Evolutionary conservation across 1,140 invertebrate species (phyloP), one percentile per base, ranked within the genome.

Genomic region (Aphelenchoides besseyi): DNA sequence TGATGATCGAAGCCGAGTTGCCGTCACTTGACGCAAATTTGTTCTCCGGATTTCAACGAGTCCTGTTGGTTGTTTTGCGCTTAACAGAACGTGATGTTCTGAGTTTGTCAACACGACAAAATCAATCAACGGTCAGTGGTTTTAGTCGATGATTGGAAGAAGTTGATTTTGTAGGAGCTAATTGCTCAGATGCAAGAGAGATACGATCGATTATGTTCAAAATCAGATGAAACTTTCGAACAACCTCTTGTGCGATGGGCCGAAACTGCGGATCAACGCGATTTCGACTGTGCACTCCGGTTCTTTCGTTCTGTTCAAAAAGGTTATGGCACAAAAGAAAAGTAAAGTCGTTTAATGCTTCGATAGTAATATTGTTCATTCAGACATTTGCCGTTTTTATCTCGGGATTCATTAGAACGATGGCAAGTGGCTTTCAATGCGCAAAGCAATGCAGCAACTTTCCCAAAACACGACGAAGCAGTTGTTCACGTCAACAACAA

Each of bases 251-350:
- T 33, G 5, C 5, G 55, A 28, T 59, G 55, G 55, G 55, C 55
- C 26, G 55, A 59, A 59, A 33, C 55, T 8, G 55, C 55, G 12
- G 18, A 5, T 5, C 55, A 59, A 33, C 5, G 5, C 12, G 55
- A 59, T 8, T 59, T 59, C 55, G 18, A 59, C 55, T 18, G 18
- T 8, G 55, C 18, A 8, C 18, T 59, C 5, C 18, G 5, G 26
- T 59, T 59, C 55, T 59, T 59, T 33, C 55, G 18, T 8, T 33
- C 12, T 16, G 23, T 59, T 33, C 55, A 59, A 59, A 18, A 28
- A 33, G 18, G 32, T 8, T 8, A 59, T 16, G 5, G 55, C 5
- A 59, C 18, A 8, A 59, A 59, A 8, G 5, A 18, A 59, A 48
- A 23, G 41, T 16, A 48, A 16, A 23, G 41, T 16, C 41, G 41